phyloP scores from a whole-genome alignment of 2,888 invertebrate genomes.

The Drosophila robusta region DNA sequence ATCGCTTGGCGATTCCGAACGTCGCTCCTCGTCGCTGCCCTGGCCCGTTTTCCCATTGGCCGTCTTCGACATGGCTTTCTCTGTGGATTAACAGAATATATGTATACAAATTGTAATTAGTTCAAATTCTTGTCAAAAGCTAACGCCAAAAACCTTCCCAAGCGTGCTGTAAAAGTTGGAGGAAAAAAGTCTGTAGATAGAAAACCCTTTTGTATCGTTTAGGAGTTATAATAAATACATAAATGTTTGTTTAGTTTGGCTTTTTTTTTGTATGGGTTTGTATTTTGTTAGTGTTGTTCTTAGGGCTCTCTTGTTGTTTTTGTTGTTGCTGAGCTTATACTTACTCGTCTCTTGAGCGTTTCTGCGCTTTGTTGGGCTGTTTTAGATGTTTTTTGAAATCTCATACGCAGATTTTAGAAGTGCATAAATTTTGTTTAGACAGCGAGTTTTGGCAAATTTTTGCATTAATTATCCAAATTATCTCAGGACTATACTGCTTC shows the following conservation, averaged over 20 bases:
- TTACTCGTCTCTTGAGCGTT: constrained; percentile 70
- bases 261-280: constrained; percentile 24
- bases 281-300: constrained; percentile 20
- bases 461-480: neutral
- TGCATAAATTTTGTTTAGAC: constrained; percentile 62
- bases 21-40: constrained; percentile 89
- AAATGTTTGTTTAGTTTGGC: constrained; percentile 19
- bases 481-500: neutral
- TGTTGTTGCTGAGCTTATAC: constrained; percentile 60
- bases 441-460: constrained; percentile 29
- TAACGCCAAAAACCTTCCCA: constrained; percentile 70
- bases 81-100: constrained; percentile 83
- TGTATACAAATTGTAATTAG: constrained; percentile 23
- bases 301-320: constrained; percentile 8
- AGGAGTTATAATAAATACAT: constrained; percentile 26
- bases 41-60: constrained; percentile 68
- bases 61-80: constrained; percentile 90
- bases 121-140: constrained; percentile 9
- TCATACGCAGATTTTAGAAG: constrained; percentile 52
- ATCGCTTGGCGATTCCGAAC: constrained; percentile 87
- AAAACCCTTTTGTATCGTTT: constrained; percentile 45
- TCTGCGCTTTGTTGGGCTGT: constrained; percentile 42
- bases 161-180: constrained; percentile 78
- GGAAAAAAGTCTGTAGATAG: constrained; percentile 42
- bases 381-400: constrained; percentile 35